phyloP scores from a whole-genome alignment of 2,888 invertebrate species.

The Zelleria hepariella region DNA sequence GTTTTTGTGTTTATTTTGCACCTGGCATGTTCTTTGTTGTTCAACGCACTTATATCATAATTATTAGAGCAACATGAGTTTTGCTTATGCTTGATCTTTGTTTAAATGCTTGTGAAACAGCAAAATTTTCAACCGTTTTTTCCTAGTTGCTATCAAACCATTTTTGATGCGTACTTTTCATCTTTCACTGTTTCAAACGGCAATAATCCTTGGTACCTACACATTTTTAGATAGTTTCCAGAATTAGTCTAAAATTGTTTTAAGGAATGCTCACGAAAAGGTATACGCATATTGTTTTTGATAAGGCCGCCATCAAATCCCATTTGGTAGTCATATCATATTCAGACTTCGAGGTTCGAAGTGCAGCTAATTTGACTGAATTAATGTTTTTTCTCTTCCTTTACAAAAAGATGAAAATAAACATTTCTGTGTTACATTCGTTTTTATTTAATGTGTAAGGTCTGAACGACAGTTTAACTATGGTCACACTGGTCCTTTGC shows the following conservation, averaged over 20 bases:
- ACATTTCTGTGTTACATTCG: constrained; percentile 60
- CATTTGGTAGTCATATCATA: constrained; percentile 24
- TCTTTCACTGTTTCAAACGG: constrained; percentile 9
- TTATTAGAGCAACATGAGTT: constrained; percentile 30
- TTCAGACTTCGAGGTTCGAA: constrained; percentile 25
- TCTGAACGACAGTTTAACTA: constrained; percentile 21
- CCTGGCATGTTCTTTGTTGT: constrained; percentile 58
- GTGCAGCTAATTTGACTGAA: constrained; percentile 21
- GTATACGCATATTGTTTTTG: constrained; percentile 23
- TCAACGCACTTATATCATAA: constrained; percentile 66
- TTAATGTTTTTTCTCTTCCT: constrained; percentile 43
- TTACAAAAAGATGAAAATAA: constrained; percentile 34
- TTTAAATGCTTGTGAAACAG: constrained; percentile 50
- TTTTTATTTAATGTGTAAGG: constrained; percentile 55
- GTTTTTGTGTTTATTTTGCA: constrained; percentile 22
- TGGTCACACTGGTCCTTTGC: constrained; percentile 40
- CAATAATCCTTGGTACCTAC: constrained; percentile 31
- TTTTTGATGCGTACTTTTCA: neutral
- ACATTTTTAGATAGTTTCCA: constrained; percentile 27
- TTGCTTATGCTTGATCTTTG: constrained; percentile 32
- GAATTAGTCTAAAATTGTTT: constrained; percentile 40
- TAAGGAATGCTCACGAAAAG: constrained; percentile 57
- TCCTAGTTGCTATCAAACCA: neutral
- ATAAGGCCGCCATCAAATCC: neutral
- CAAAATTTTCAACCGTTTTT: constrained; percentile 30